Evolutionary conservation across 1,140 invertebrate genomes (phyloP).

Genomic region (Whitmania pigra): DNA sequence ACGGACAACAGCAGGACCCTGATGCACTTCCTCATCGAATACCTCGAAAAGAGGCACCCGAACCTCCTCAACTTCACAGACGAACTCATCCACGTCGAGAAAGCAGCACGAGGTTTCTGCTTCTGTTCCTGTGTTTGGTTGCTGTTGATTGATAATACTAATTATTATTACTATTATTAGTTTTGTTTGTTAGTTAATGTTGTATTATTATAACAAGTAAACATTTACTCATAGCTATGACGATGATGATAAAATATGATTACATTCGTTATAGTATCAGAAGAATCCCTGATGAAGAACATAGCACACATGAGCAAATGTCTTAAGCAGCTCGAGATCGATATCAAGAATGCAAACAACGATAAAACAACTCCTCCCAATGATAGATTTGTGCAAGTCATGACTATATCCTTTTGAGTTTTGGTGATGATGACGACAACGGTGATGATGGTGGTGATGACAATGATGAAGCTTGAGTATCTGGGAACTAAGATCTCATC

Average conservation of each 20-base stretch:
- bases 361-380: conserved; percentile 47
- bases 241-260: not conserved
- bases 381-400: conserved; percentile 68
- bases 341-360: conserved; percentile 62
- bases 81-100: conserved; percentile 66
- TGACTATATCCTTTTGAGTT: conserved; percentile 56
- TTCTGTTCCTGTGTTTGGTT: no score
- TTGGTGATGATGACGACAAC: not conserved
- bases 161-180: no score
- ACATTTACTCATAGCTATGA: no score
- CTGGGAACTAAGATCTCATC: no score
- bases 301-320: conserved; percentile 72
- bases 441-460: not conserved
- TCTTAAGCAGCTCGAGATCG: conserved; percentile 71
- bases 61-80: conserved; percentile 69
- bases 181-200: no score
- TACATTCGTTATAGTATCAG: conserved; percentile 52
- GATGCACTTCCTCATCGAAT: conserved; percentile 79
- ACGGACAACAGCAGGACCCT: conserved; percentile 80
- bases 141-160: no score
- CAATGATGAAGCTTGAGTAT: no score
- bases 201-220: no score
- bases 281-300: conserved; percentile 70
- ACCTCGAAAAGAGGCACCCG: conserved; percentile 72
- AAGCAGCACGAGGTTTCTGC: conserved; percentile 41